A percentile compares a stretch with the other conserved stretches of the same genome.
Conservation (phyloP, 92 coral and sea anemone species). For the Actinostola sp. region DNA sequence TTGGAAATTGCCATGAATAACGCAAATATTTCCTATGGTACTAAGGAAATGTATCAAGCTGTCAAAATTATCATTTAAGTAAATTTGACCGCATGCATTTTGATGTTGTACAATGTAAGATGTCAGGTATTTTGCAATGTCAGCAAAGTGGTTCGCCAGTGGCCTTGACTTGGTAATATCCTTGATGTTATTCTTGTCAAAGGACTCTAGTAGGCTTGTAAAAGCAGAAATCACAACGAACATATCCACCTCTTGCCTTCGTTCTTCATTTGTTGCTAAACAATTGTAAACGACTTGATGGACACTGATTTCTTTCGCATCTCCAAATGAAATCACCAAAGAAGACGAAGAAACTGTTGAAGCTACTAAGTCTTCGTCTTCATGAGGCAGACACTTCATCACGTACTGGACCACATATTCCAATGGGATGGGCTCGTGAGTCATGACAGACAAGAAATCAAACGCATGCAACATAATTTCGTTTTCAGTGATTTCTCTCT, state of each 20-base stretch:
- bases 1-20: constrained; percentile 2
- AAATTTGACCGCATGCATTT: not conserved
- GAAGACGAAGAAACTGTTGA: not conserved
- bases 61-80: not conserved
- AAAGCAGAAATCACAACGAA: not conserved
- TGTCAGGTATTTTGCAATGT: not conserved
- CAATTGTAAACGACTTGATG: constrained; percentile 19
- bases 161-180: constrained; percentile 1
- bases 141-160: not conserved
- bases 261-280: not conserved
- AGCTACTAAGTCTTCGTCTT: not conserved
- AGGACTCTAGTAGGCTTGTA: not conserved
- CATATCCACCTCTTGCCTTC: not conserved
- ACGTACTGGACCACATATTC: constrained; percentile 10
- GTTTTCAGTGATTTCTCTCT: not conserved
- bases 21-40: not conserved
- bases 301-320: not conserved
- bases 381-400: constrained; percentile 7
- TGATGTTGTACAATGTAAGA: not conserved
- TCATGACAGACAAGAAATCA: constrained; percentile 6
- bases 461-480: constrained; percentile 8
- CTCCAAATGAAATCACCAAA: constrained; percentile 4
- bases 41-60: not conserved
- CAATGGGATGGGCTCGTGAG: constrained; percentile 20
- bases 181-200: not conserved